Percentiles rank a stretch among this genome's conserved stretches.
Evolutionary conservation across 2,888 invertebrate genomes (phyloP).

Genomic region (Heliothis peltigera): DNA sequence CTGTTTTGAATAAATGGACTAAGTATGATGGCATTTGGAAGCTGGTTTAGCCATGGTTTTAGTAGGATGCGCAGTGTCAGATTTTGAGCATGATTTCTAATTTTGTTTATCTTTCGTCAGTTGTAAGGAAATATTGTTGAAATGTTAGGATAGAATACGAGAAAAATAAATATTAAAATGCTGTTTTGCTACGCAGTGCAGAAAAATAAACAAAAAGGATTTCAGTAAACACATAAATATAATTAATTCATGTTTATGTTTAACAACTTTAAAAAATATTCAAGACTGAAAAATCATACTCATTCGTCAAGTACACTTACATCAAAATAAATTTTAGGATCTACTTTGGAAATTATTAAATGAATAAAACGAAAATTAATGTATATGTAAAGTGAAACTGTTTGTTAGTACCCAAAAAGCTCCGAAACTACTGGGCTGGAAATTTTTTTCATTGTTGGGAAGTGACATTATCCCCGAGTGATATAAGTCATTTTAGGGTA

Average conservation of each 20-base stretch:
- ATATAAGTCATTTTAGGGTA: too few species aligned
- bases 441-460: too few species aligned
- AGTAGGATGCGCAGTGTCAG: slow-evolving; percentile 28
- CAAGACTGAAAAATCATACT: slow-evolving; percentile 21
- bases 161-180: too few species aligned
- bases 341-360: neutral
- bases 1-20: slow-evolving; percentile 54
- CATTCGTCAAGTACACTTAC: slow-evolving; percentile 44
- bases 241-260: too few species aligned
- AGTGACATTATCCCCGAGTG: too few species aligned
- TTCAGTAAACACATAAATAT: too few species aligned
- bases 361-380: slow-evolving; percentile 22
- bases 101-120: neutral
- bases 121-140: neutral
- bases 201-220: too few species aligned
- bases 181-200: too few species aligned
- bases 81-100: slow-evolving; percentile 1
- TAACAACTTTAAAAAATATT: slow-evolving; percentile 13
- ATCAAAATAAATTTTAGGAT: slow-evolving; percentile 2
- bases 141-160: too few species aligned
- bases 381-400: too few species aligned
- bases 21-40: slow-evolving; percentile 57
- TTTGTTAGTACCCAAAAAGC: too few species aligned
- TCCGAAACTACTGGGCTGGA: too few species aligned
- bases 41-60: slow-evolving; percentile 41